Evolutionary conservation across 2,888 invertebrate species (phyloP).

Genomic region (Heteropelma amictum): DNA sequence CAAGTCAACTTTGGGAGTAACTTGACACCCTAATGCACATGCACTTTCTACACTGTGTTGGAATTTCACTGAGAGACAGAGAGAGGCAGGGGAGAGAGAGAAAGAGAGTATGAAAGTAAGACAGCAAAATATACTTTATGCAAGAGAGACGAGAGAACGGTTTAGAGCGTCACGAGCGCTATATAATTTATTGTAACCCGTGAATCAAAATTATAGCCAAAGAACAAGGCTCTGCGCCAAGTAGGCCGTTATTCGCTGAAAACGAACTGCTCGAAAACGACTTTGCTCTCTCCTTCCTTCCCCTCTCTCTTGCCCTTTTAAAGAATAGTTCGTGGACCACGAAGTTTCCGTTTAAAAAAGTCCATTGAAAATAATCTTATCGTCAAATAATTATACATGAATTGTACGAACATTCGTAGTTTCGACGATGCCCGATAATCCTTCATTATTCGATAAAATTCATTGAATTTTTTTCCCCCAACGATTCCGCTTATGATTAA

Average conservation of each 20-base stretch:
- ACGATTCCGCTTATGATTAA: no score
- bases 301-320: not conserved
- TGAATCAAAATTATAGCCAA: constrained; percentile 60
- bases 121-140: constrained; percentile 12
- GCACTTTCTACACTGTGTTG: no score
- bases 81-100: not conserved
- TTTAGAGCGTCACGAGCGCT: constrained; percentile 48
- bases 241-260: constrained; percentile 56
- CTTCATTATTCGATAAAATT: no score
- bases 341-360: not conserved
- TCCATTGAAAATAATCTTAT: no score
- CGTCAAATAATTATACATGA: no score
- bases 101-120: constrained; percentile 7
- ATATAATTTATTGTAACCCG: constrained; percentile 57
- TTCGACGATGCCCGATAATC: no score
- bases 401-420: no score
- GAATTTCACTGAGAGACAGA: constrained; percentile 8
- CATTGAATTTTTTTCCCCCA: no score
- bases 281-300: constrained; percentile 41
- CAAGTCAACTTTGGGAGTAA: no score
- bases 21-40: no score
- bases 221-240: constrained; percentile 56
- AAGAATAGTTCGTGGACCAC: not conserved
- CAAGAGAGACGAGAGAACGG: constrained; percentile 46
- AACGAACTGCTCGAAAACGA: constrained; percentile 49